Conservation (phyloP, 1,140 invertebrate species). For the Drosophila trapezifrons region DNA sequence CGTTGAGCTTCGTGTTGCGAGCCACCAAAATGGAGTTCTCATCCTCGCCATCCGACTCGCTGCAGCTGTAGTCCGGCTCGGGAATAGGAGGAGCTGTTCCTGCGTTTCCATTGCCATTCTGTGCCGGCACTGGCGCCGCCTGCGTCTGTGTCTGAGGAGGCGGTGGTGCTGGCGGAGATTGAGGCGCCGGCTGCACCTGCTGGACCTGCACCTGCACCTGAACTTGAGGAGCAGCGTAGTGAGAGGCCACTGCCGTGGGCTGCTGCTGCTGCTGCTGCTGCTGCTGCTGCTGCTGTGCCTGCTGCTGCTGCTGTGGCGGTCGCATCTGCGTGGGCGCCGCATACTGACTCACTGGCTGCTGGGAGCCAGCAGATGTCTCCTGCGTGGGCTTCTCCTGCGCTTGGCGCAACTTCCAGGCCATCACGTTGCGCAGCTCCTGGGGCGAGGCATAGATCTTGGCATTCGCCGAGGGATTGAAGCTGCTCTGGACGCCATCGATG, state of each 20-base stretch:
- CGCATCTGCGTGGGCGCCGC: conserved; percentile 87
- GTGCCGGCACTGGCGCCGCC: conserved; percentile 89
- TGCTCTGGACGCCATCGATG: conserved; percentile 88
- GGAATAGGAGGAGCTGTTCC: conserved; percentile 90
- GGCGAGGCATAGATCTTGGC: conserved; percentile 95
- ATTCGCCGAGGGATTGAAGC: conserved; percentile 92
- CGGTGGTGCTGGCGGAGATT: conserved; percentile 55
- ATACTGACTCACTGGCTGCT: conserved; percentile 55
- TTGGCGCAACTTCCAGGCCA: conserved; percentile 86
- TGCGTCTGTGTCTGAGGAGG: conserved; percentile 86
- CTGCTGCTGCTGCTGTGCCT: conserved; percentile 91
- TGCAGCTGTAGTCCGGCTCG: conserved; percentile 94
- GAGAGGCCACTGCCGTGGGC: conserved; percentile 85
- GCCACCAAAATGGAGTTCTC: conserved; percentile 84
- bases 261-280: conserved; percentile 87
- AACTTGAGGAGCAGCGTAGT: conserved; percentile 71
- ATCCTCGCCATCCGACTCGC: conserved; percentile 89
- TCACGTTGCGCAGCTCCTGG: conserved; percentile 92
- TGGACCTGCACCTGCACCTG: conserved; percentile 46
- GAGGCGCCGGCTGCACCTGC: conserved; percentile 40
- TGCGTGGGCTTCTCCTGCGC: conserved; percentile 60
- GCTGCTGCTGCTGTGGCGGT: conserved; percentile 92
- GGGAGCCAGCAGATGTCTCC: conserved; percentile 81
- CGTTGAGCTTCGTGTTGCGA: conserved; percentile 81
- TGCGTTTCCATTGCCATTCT: conserved; percentile 82